Evolutionary conservation across 1,140 invertebrate genomes (phyloP).

Genomic region (Solenopsis invicta): DNA sequence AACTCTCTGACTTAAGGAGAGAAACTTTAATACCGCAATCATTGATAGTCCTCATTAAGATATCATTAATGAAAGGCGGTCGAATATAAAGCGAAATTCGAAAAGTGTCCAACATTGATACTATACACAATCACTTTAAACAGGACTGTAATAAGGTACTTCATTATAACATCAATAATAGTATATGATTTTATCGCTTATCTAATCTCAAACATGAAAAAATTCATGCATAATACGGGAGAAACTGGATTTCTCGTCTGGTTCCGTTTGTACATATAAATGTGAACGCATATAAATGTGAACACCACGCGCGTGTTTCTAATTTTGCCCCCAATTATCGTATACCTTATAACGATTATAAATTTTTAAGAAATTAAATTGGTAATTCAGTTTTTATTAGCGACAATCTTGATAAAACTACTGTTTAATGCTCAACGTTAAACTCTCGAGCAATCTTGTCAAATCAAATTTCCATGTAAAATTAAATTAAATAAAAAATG

Average conservation of each 20-base stretch:
- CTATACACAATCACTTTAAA: neutral
- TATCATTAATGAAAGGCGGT: neutral
- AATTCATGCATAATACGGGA: conserved; percentile 16
- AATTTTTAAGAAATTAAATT: neutral
- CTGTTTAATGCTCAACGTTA: neutral
- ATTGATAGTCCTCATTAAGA: neutral
- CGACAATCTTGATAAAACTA: neutral
- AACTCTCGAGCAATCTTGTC: neutral
- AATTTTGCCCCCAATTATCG: neutral
- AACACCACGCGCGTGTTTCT: neutral
- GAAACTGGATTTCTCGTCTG: conserved; percentile 30
- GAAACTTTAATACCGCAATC: neutral
- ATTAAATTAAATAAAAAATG: neutral
- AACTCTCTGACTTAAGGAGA: neutral
- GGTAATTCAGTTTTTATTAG: neutral
- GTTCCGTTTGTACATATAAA: conserved; percentile 18
- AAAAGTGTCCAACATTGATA: neutral
- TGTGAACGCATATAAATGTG: neutral
- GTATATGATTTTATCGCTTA: conserved; percentile 22
- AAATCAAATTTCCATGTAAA: neutral
- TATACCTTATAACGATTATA: neutral
- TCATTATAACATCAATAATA: conserved; percentile 39
- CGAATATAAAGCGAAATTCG: neutral
- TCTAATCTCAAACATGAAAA: conserved; percentile 23
- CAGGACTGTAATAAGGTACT: conserved; percentile 9